These are phyloP conservation scores for Accipiter virgatus DNA, from an alignment of 2,113 vertebrate species.

Conservation along the genomic window DNA sequence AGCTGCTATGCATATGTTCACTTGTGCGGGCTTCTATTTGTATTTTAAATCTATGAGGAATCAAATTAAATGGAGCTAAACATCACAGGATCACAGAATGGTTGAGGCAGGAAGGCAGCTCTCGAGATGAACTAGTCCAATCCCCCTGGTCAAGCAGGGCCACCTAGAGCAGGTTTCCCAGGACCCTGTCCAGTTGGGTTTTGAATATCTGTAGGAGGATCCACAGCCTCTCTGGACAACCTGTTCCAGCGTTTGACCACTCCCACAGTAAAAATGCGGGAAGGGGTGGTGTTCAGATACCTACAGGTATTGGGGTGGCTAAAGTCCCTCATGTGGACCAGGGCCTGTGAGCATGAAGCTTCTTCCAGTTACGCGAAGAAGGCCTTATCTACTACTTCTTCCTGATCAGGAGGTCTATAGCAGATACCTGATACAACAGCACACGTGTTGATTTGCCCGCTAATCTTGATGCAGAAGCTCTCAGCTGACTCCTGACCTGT, in stretches of 20 bases:
- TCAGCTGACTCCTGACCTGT: not conserved
- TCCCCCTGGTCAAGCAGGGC: not conserved
- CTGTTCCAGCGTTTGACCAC: not conserved
- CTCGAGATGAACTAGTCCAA: not conserved
- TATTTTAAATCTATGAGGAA: not conserved
- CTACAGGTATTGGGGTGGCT: not conserved
- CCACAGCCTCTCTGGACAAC: not conserved
- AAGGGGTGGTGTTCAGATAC: not conserved
- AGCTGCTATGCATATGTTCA: not conserved
- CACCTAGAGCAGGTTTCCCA: not conserved
- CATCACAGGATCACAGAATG: not conserved
- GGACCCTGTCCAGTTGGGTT: not conserved
- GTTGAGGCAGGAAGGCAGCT: not conserved
- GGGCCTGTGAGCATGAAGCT: not conserved
- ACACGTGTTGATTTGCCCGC: not conserved
- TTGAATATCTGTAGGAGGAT: not conserved
- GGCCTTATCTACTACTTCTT: not conserved
- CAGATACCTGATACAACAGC: not conserved
- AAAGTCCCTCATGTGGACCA: not conserved
- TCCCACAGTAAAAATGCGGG: not conserved
- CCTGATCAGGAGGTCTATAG: not conserved
- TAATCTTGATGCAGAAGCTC: not conserved
- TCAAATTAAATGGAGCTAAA: not conserved
- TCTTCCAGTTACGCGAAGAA: not conserved
- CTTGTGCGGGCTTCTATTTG: not conserved